Evolutionary conservation across 2,797 vertebrate species (phyloP), one percentile per base, ranked within the genome.

Genomic region (Chelon auratus): DNA sequence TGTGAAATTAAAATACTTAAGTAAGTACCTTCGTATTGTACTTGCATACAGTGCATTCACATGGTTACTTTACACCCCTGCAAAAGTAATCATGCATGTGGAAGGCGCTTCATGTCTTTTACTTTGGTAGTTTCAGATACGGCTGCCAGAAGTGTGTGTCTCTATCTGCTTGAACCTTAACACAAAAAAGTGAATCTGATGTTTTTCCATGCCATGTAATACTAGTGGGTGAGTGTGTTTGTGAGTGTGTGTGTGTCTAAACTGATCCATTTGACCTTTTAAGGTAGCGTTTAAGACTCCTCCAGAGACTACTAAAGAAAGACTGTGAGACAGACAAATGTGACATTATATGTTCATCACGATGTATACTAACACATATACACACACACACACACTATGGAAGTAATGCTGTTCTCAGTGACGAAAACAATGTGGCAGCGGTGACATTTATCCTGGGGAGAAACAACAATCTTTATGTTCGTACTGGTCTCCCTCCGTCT

Each of bases 221-320:
- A 18, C 15, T 0, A 51, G 33, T 30, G 12, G 62, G 11, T 48
- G 42, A 24, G 60, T 65, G 12, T 65, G 11, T 67, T 58, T 45
- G 52, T 40, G 18, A 24, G 60, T 51, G 4, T 26, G 22, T 26
- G 22, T 15, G 30, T 40, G n/a, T 65, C 58, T 70, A 17, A 57
- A 45, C 61, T 57, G 57, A 84, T 78, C 64, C 66, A 60, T 53
- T 69, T 88, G 85, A 90, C 89, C 89, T 92, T 89, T 89, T 50
- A 72, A 70, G 63, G 58, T 45, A 48, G 13, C 20, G 54, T 85
- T 82, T 81, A 70, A 73, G 62, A 72, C 56, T 72, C 52, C 67
- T 75, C 60, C 20, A 18, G 54, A 40, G 60, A 64, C 55, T 64
- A 54, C n/a, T n/a, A 30, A 30, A 51, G 62, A 60, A 39, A 77